A percentile compares a stretch with the other conserved stretches of the same genome.
Conservation (phyloP, 2,888 invertebrate species). For the Euzophera pinguis region DNA sequence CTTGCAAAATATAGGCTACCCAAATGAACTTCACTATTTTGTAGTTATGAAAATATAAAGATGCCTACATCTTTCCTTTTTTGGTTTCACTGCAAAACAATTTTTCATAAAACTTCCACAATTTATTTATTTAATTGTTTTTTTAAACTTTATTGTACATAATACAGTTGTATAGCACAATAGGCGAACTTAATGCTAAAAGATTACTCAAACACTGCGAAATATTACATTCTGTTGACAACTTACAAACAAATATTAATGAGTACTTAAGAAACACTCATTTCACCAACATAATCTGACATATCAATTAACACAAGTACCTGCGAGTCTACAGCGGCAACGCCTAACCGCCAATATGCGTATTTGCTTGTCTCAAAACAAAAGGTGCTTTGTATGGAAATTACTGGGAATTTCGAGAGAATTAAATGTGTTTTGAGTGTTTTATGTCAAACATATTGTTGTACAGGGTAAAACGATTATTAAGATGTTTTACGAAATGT, state of each 20-base stretch:
- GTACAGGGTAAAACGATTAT: background rate
- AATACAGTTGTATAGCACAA: too few species aligned
- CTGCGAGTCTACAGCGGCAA: background rate
- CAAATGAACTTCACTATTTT: too few species aligned
- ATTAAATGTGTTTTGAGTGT: constrained; percentile 7
- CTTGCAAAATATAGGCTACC: too few species aligned
- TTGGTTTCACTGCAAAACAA: too few species aligned
- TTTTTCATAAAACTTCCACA: too few species aligned
- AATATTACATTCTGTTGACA: background rate
- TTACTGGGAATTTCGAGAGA: constrained; percentile 3
- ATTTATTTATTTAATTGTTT: too few species aligned
- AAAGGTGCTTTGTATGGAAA: constrained; percentile 11
- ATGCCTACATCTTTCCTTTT: too few species aligned
- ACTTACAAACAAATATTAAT: background rate
- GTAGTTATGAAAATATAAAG: too few species aligned
- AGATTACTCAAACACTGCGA: too few species aligned
- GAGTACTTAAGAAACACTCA: background rate
- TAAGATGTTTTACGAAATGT: background rate
- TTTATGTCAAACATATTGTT: constrained; percentile 1
- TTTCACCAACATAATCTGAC: constrained; percentile 1
- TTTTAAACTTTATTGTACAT: too few species aligned
- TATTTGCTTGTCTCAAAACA: constrained; percentile 11
- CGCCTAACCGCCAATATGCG: constrained; percentile 9
- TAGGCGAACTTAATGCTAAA: too few species aligned
- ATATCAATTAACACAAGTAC: constrained; percentile 10